Base-by-base conservation (phyloP, 1,140 invertebrate species). In the Saccostrea cuccullata region DNA sequence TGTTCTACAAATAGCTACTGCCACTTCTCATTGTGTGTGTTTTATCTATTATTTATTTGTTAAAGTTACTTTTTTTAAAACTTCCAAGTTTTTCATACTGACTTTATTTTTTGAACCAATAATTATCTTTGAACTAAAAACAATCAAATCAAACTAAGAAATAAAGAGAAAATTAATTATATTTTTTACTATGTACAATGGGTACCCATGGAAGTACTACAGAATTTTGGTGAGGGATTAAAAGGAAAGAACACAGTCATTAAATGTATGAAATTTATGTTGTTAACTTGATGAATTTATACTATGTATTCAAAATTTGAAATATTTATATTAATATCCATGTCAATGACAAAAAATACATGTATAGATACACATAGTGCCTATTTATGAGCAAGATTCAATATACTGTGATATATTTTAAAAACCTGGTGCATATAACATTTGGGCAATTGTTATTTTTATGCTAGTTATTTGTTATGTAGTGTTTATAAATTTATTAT, bases 1-100 rank as follows among this genome's bases (percentile, higher is more conserved):
- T 30, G 70, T 77, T 77, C 70, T 77, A 77, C 70, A 77, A 15
- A 77, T 60, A 15, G 17, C 23, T 40, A 77, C 70, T 77, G 70
- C 70, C 70, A 77, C 17, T 64, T 64, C 17, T 64, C 58, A 64
- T 20, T 6, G 6, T 64, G 58, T 64, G 15, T 64, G 17, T n/a
- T 20, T 20, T 20, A 20, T 17, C 1, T 64, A 17, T 64, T n/a
- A 2, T 20, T 64, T 20, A 64, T 17, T 20, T 64, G 58, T 60
- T 47, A 47, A 47, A 47, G 58, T 60, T 60, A 13, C 58, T 13
- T 60, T 15, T 64, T n/a, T 47, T 47, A 47, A n/a, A 9, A 47
- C 47, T 47, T 47, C 30, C 47, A 47, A 47, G 0, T 47, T 47
- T 8, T 47, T 47, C 47, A 47, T 47, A 9, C 6, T 47, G 47